Evolutionary conservation across 2,888 invertebrate species (phyloP), one percentile per base, ranked within the genome.

Genomic region (Stegana nigrithorax): DNA sequence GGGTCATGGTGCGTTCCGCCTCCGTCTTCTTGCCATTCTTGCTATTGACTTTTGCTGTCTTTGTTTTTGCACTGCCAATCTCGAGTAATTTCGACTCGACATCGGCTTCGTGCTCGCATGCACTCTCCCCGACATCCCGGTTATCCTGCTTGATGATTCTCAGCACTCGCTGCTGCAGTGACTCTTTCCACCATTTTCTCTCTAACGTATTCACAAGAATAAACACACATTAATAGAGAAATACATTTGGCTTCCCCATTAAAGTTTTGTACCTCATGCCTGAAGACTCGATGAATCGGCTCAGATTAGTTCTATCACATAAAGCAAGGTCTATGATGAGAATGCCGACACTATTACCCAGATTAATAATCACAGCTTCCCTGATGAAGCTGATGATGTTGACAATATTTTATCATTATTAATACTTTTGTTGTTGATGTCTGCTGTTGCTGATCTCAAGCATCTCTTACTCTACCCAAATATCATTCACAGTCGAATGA

Each of bases 1-100:
- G 78, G n/a, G 83, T 83, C 65, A 80, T 80, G 25, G 72, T 73
- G 5, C 81, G 81, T 63, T 83, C 83, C 53, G 75, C 73, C 42
- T 80, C 82, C 2, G 78, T 71, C 59, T 81, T 83, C 45, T 73
- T 71, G 55, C 68, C 65, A 25, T 72, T 50, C 14, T 39, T 14
- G 10, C 14, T 14, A 5, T 75, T 44, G n/a, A 65, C 59, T 42
- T 73, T 72, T 10, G 64, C 12, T 17, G 62, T 56, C 17, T 55
- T 42, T 21, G 26, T 25, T 19, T 60, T 39, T 2, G 42, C 45
- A 47, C 60, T 62, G 14, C 65, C 63, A 59, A 64, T 65, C 14
- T 39, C 23, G 23, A 62, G 32, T n/a, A 55, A 26, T 23, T 67
- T 71, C 5, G 64, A 66, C n/a, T 36, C 58, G 12, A n/a, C 63